A percentile compares a stretch with the other conserved stretches of the same genome.
phyloP scores from a whole-genome alignment of 2,888 invertebrate genomes.

The Agrypnus murinus region DNA sequence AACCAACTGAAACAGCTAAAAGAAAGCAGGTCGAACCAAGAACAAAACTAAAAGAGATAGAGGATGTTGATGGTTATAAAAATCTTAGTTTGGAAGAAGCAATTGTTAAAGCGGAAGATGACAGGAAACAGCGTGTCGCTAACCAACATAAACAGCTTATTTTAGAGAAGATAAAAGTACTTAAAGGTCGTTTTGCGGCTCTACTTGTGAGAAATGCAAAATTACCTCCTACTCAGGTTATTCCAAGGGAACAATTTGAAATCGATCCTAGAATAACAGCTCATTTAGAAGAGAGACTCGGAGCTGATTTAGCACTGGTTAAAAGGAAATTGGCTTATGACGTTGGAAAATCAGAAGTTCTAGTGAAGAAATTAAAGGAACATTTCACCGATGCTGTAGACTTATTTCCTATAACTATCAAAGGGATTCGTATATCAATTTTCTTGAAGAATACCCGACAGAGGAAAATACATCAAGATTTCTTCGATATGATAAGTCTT shows the following conservation, averaged over 20 bases:
- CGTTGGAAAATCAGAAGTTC: constrained; percentile 80
- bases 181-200: constrained; percentile 42
- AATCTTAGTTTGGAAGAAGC: constrained; percentile 78
- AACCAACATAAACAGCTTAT: constrained; percentile 79
- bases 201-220: constrained; percentile 71
- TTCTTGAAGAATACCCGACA: constrained; percentile 77
- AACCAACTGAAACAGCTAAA: neutral
- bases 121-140: constrained; percentile 77
- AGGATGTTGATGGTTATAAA: constrained; percentile 68
- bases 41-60: constrained; percentile 57
- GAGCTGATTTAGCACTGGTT: constrained; percentile 78
- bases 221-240: constrained; percentile 76
- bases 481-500: constrained; percentile 74
- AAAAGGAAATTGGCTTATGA: constrained; percentile 80
- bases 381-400: constrained; percentile 81
- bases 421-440: constrained; percentile 72
- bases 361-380: constrained; percentile 72
- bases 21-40: no score
- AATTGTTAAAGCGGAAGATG: constrained; percentile 80
- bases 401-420: constrained; percentile 77
- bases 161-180: constrained; percentile 69
- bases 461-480: constrained; percentile 77
- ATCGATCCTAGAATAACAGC: constrained; percentile 80
- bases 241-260: constrained; percentile 77
- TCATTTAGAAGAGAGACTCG: constrained; percentile 76